Conservation (phyloP, 2,888 invertebrate genomes). For the Lacanobia wlatinum region DNA sequence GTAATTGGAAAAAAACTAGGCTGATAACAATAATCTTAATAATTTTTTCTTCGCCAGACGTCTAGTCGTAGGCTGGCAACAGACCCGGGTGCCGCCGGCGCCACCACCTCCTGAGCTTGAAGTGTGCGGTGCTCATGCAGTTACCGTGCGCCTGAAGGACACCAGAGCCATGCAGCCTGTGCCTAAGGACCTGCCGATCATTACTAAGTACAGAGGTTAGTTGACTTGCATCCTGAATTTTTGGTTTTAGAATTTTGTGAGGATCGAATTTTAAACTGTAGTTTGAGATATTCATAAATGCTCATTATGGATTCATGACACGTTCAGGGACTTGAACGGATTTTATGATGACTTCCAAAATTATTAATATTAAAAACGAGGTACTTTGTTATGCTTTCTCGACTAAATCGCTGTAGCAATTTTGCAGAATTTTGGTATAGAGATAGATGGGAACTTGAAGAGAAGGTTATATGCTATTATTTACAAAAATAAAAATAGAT, state of each 20-base stretch:
- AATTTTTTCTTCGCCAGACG: constrained; percentile 70
- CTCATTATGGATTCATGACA: background rate
- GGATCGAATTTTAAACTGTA: background rate
- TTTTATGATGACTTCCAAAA: no score
- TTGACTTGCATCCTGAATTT: background rate
- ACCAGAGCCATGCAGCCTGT: constrained; percentile 92
- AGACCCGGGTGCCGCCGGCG: constrained; percentile 95
- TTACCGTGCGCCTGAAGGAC: constrained; percentile 92
- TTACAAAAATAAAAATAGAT: no score
- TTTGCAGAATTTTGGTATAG: no score
- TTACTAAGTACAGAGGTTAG: constrained; percentile 97
- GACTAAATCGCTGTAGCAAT: no score
- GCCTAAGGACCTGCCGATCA: constrained; percentile 95
- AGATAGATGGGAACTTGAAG: no score
- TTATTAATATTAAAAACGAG: no score
- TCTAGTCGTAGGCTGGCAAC: constrained; percentile 96
- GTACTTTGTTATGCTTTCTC: no score
- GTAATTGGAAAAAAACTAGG: no score
- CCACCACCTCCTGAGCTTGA: constrained; percentile 95
- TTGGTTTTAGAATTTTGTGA: background rate
- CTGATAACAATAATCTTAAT: background rate
- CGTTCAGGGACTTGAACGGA: no score
- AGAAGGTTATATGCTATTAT: no score
- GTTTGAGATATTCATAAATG: no score
- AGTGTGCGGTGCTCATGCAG: constrained; percentile 93